Base-by-base conservation (phyloP, 2,113 vertebrate species). In the Pardalotus punctatus region DNA sequence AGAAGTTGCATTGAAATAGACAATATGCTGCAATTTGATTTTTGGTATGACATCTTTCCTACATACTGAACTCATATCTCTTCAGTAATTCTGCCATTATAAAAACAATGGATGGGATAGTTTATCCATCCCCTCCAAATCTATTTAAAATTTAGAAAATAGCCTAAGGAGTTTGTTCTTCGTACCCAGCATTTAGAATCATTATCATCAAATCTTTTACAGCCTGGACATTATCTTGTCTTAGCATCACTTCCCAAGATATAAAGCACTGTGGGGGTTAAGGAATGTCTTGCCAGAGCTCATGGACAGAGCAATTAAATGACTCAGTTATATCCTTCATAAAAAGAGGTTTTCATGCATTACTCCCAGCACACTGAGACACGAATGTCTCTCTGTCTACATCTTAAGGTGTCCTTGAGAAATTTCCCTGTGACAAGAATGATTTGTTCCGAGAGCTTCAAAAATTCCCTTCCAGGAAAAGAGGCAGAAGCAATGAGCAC, bases 161-260 rank as follows among this genome's bases (percentile, higher is more conserved):
- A 80, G 79, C 84, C 92, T 60, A 8, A 94, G 87, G 93, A 95
- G 7, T 82, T 90, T 3, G 5, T 69, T 94, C 64, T 90, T 85
- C 71, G 56, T 48, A 76, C 24, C 60, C 88, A 65, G n/a, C 90
- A 81, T 83, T 92, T 88, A 71, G 83, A 81, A 64, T 77, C 85
- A 89, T 97, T 94, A 90, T 78, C 86, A 88, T 69, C 56, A 86
- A 77, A 73, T 93, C 78, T 94, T 96, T 88, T 88, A 76, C 78
- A 87, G 81, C 71, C 85, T 95, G 96, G 95, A 94, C 88, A 86
- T 96, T 93, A 89, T 93, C 92, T 81, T 93, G 78, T 91, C 81
- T 93, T 81, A 79, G 86, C 79, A 95, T 90, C 88, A 82, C 93
- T 97, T 95, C 62, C 85, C 91, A 76, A 80, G 92, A 90, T 70